Conservation (phyloP, 2,888 invertebrate genomes). For the Cataglyphis rosenhaueri region DNA sequence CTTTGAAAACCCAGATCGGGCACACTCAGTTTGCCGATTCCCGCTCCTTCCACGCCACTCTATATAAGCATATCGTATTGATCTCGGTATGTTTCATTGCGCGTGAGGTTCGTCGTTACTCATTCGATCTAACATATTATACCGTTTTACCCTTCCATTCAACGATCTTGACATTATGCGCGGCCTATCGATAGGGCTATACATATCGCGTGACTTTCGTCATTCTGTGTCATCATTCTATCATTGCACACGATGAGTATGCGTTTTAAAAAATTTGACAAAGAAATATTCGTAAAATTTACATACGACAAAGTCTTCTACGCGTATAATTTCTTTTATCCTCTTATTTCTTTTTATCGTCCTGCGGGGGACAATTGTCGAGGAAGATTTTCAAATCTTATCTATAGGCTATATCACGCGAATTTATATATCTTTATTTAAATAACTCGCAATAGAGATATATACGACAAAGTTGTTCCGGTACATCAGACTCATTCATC, state of each 20-base stretch:
- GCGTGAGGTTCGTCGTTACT: conserved; percentile 24
- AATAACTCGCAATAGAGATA: conserved; percentile 23
- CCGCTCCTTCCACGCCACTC: conserved; percentile 20
- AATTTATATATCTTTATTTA: conserved; percentile 1
- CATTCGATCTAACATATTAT: background rate
- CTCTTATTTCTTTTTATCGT: background rate
- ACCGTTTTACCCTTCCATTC: background rate
- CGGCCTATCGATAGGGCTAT: background rate
- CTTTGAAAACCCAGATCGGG: background rate
- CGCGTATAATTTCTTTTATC: background rate
- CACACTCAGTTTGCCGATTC: conserved; percentile 1
- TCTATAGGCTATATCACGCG: background rate
- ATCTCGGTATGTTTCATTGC: conserved; percentile 46
- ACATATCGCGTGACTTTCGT: background rate
- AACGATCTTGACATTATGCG: conserved; percentile 25
- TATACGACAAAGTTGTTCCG: conserved; percentile 18
- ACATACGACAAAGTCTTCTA: background rate
- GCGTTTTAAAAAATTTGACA: background rate
- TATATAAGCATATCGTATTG: conserved; percentile 27
- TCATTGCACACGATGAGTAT: background rate
- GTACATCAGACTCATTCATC: conserved; percentile 59
- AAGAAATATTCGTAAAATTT: background rate
- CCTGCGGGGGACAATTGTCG: background rate
- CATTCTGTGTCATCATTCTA: background rate
- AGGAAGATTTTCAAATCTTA: background rate